Evolutionary conservation across 2,113 vertebrate species (phyloP).

Genomic region (Turnix velox): DNA sequence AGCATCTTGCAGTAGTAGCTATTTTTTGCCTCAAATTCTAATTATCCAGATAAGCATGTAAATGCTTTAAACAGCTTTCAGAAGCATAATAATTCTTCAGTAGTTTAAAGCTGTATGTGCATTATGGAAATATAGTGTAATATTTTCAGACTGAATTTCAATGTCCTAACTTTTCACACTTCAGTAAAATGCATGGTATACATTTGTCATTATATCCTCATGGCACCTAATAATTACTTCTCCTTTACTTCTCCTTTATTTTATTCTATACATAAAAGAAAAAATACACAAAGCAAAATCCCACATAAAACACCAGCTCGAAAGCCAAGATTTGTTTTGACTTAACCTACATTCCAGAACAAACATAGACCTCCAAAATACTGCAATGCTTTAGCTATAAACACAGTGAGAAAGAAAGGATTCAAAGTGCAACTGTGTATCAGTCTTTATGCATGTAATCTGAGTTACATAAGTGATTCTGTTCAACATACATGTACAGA

Average conservation of each 20-base stretch:
- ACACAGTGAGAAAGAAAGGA: not conserved
- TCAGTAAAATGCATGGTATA: not conserved
- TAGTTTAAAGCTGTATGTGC: conserved; percentile 2
- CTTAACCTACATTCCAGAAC: conserved; percentile 10
- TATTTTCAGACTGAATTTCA: not conserved
- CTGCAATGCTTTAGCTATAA: not conserved
- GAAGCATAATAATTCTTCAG: not conserved
- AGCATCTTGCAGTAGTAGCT: conserved; percentile 23
- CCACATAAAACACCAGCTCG: not conserved
- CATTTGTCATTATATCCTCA: not conserved
- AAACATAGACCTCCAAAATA: not conserved
- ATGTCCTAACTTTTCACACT: conserved; percentile 15
- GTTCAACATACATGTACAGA: not conserved
- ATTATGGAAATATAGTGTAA: not conserved
- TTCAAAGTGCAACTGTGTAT: not conserved
- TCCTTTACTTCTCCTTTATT: conserved; percentile 11
- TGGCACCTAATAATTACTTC: not conserved
- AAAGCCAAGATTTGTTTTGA: not conserved
- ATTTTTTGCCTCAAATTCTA: not conserved
- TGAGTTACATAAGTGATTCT: not conserved
- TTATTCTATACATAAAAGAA: conserved; percentile 27
- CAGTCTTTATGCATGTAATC: not conserved
- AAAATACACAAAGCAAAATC: not conserved
- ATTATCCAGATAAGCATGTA: not conserved
- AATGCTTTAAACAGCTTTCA: conserved; percentile 6